A percentile compares a stretch with the other conserved stretches of the same genome.
Conservation (phyloP, 2,113 vertebrate genomes). For the Takifugu bimaculatus region DNA sequence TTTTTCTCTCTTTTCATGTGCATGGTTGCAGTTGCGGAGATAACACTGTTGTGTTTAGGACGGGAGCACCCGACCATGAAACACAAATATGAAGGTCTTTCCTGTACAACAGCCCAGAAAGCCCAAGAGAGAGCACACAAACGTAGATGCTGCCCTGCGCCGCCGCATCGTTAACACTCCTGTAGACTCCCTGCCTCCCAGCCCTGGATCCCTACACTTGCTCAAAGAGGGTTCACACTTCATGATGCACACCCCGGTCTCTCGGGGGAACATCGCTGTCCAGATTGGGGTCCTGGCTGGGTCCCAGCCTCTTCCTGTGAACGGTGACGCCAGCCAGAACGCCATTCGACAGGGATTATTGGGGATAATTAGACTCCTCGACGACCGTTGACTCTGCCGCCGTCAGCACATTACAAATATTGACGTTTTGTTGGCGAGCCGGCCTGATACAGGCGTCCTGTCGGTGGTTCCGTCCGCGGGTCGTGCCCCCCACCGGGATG, state of each 20-base stretch:
- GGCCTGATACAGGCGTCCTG: not conserved
- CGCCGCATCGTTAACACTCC: not conserved
- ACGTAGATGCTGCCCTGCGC: not conserved
- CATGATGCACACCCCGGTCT: conserved; percentile 13
- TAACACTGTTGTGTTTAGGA: conserved; percentile 2
- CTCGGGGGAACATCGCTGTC: conserved; percentile 27
- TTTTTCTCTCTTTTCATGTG: not conserved
- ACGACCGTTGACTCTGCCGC: conserved; percentile 12
- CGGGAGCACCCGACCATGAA: conserved; percentile 22
- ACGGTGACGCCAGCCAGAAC: conserved; percentile 1
- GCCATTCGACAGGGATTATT: conserved; percentile 32
- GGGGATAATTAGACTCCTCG: conserved; percentile 39
- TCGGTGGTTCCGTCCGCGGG: conserved; percentile 18
- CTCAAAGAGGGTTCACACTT: conserved; percentile 19
- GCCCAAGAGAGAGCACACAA: not conserved
- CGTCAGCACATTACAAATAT: conserved; percentile 34
- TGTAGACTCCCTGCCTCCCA: conserved; percentile 28
- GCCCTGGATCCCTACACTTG: conserved; percentile 21
- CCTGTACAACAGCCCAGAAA: conserved; percentile 1
- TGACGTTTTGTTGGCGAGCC: conserved; percentile 13
- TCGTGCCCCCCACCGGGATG: conserved; percentile 18
- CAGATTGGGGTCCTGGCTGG: conserved; percentile 6
- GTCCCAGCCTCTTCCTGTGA: conserved; percentile 11
- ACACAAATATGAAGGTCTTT: conserved; percentile 25
- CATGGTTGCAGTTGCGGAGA: not conserved